Percentiles rank a stretch among this genome's conserved stretches.
Conservation (phyloP, 1,140 invertebrate genomes). For the Drosophila sulfurigaster region DNA sequence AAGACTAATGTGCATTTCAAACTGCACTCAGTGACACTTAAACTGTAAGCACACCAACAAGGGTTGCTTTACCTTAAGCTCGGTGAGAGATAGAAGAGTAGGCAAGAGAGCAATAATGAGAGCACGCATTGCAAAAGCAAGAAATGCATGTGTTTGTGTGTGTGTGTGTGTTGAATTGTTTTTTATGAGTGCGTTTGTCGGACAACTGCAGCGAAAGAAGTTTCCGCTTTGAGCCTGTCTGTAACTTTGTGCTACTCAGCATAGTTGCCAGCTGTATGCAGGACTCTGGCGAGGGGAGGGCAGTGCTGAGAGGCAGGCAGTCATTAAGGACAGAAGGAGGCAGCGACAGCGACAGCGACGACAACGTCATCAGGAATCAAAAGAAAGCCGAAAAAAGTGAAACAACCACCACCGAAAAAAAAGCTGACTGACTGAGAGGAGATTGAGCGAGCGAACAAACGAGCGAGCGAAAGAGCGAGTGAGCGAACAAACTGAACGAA, state of each 20-base stretch:
- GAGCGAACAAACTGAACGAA: background rate
- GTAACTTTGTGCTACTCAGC: constrained; percentile 21
- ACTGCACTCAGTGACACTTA: constrained; percentile 33
- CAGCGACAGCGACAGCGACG: background rate
- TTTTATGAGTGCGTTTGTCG: constrained; percentile 39
- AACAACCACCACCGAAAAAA: constrained; percentile 58
- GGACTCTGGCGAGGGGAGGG: background rate
- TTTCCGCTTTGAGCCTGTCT: constrained; percentile 4
- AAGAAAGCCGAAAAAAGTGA: constrained; percentile 41
- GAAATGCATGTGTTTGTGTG: constrained; percentile 2
- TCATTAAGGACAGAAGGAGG: constrained; percentile 7
- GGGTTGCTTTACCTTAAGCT: constrained; percentile 40
- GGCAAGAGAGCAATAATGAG: background rate
- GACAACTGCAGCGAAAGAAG: constrained; percentile 25
- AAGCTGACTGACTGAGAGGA: constrained; percentile 43
- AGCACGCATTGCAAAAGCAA: constrained; percentile 10
- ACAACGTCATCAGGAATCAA: constrained; percentile 13
- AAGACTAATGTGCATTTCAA: constrained; percentile 24
- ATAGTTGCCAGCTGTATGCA: no score
- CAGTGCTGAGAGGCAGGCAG: background rate
- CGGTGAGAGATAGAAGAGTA: constrained; percentile 9
- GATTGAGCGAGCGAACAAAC: constrained; percentile 23
- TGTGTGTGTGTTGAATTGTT: constrained; percentile 7
- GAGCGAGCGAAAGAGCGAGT: background rate
- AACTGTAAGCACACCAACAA: constrained; percentile 47